Evolutionary conservation across 2,888 invertebrate species (phyloP).

Genomic region (Ganaspis brasiliensis): DNA sequence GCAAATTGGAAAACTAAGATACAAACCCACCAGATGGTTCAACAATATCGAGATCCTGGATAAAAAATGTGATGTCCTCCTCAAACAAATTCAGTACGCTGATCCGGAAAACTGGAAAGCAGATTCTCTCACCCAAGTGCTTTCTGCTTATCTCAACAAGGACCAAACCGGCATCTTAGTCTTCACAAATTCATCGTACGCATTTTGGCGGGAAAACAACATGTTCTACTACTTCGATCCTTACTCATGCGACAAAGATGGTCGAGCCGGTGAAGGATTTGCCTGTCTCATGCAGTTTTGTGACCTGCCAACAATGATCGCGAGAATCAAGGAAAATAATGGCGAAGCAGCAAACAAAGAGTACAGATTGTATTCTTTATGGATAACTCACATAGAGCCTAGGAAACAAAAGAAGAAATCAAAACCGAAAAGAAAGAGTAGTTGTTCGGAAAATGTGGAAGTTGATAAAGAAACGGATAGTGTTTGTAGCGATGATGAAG

Average conservation of each 20-base stretch:
- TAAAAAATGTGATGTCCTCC: slow-evolving; percentile 67
- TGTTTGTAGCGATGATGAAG: neutral
- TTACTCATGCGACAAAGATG: slow-evolving; percentile 73
- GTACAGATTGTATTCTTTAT: slow-evolving; percentile 71
- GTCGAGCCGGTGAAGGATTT: slow-evolving; percentile 62
- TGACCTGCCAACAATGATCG: slow-evolving; percentile 62
- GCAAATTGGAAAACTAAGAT: slow-evolving; percentile 67
- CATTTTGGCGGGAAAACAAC: slow-evolving; percentile 70
- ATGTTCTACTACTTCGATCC: slow-evolving; percentile 75
- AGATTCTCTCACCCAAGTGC: slow-evolving; percentile 60
- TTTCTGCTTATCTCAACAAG: slow-evolving; percentile 64
- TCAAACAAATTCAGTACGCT: slow-evolving; percentile 70
- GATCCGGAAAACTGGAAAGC: slow-evolving; percentile 68
- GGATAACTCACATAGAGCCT: slow-evolving; percentile 70
- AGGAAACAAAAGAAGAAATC: slow-evolving; percentile 54
- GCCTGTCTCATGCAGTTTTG: slow-evolving; percentile 71
- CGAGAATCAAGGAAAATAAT: slow-evolving; percentile 67
- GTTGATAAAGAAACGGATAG: neutral
- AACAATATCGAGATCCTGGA: slow-evolving; percentile 69
- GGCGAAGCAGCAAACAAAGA: slow-evolving; percentile 60
- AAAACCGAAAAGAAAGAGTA: slow-evolving; percentile 48
- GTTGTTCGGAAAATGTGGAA: slow-evolving; percentile 28
- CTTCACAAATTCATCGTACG: slow-evolving; percentile 70
- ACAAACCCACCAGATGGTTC: slow-evolving; percentile 69
- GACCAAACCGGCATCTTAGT: slow-evolving; percentile 73